Evolutionary conservation across 1,140 invertebrate species (phyloP).

Genomic region (Leptoteleia sp.): DNA sequence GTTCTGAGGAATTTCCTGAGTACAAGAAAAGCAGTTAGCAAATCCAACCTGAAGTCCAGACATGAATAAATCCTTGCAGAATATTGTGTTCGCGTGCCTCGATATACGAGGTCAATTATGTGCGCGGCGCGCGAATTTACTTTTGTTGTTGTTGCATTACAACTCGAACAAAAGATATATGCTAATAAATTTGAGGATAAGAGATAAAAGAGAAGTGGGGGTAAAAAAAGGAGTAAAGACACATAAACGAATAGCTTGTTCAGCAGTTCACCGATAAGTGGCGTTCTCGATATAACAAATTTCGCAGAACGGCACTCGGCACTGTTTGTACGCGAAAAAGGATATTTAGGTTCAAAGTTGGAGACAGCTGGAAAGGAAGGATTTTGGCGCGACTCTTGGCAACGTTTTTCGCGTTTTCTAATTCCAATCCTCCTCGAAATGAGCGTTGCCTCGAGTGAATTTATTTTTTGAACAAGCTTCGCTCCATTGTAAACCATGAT

Average conservation of each 20-base stretch:
- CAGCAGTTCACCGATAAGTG: neutral
- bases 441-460: slow-evolving; percentile 50
- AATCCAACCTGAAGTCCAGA: slow-evolving; percentile 30
- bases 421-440: neutral
- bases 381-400: slow-evolving; percentile 60
- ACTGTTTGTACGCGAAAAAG: neutral
- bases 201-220: no score
- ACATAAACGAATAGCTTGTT: neutral
- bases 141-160: slow-evolving; percentile 38
- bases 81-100: slow-evolving; percentile 73
- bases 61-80: slow-evolving; percentile 67
- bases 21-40: slow-evolving; percentile 13
- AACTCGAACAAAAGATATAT: slow-evolving; percentile 6
- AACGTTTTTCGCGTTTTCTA: slow-evolving; percentile 4
- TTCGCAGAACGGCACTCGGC: slow-evolving; percentile 83
- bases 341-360: slow-evolving; percentile 39
- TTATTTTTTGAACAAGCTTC: slow-evolving; percentile 23
- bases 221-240: neutral
- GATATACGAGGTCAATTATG: slow-evolving; percentile 20
- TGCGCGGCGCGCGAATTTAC: slow-evolving; percentile 59
- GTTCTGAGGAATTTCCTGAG: slow-evolving; percentile 76
- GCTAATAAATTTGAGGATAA: no score
- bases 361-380: slow-evolving; percentile 33
- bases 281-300: slow-evolving; percentile 89
- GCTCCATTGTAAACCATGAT: slow-evolving; percentile 32